A percentile compares a stretch with the other conserved stretches of the same genome.
phyloP scores from a whole-genome alignment of 2,113 vertebrate genomes.

The Hippoglossus stenolepis region DNA sequence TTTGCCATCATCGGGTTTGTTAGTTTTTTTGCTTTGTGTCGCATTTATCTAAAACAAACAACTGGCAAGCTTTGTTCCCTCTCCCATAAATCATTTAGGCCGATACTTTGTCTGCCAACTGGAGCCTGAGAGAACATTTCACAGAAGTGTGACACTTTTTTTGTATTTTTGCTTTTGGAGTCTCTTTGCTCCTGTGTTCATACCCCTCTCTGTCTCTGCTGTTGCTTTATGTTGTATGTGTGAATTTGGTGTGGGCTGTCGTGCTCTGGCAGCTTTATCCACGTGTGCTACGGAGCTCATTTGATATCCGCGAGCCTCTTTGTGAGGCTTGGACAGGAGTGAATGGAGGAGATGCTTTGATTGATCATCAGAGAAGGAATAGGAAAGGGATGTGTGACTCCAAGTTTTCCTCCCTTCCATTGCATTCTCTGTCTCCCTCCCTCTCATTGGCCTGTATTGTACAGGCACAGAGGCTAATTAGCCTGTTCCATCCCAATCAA shows the following conservation, averaged over 20 bases:
- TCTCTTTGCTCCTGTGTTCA: constrained; percentile 32
- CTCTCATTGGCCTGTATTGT: constrained; percentile 25
- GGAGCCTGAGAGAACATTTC: too few relatives aligned
- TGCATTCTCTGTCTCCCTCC: constrained; percentile 1
- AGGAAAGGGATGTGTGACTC: constrained; percentile 23
- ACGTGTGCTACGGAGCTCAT: constrained; percentile 17
- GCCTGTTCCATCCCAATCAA: constrained; percentile 24
- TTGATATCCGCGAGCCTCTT: constrained; percentile 39
- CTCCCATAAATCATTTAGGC: constrained; percentile 71
- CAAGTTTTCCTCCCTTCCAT: not conserved
- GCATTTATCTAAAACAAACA: constrained; percentile 72
- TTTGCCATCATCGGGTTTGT: constrained; percentile 48
- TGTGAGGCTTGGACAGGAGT: constrained; percentile 10
- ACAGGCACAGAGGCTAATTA: constrained; percentile 52
- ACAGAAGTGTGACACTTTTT: constrained; percentile 41
- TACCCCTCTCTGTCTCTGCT: constrained; percentile 27
- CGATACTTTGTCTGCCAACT: constrained; percentile 62
- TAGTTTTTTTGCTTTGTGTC: constrained; percentile 59
- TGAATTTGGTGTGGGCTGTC: constrained; percentile 3
- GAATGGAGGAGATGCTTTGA: constrained; percentile 33
- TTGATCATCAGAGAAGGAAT: constrained; percentile 42
- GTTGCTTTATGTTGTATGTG: not conserved
- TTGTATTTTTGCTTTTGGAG: constrained; percentile 18
- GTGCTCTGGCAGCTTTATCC: constrained; percentile 15
- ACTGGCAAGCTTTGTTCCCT: constrained; percentile 49